A percentile compares a stretch with the other conserved stretches of the same genome.
Conservation (phyloP, 1,140 invertebrate species). For the Euschistus heros region DNA sequence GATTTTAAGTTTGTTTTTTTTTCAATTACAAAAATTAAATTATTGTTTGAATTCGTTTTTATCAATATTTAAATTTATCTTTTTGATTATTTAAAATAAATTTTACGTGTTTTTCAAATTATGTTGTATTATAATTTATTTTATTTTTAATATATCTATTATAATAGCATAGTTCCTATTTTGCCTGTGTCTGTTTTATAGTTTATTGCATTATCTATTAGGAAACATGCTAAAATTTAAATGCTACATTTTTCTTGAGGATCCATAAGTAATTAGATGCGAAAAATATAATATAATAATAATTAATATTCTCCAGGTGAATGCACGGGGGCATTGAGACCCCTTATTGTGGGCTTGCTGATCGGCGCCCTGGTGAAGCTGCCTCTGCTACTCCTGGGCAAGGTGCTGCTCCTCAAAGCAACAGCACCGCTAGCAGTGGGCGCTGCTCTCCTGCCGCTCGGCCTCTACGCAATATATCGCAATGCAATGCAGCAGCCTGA, state of each 20-base stretch:
- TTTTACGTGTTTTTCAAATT: too few relatives aligned
- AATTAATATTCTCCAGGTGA: too few relatives aligned
- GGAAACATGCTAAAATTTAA: background rate
- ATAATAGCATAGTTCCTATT: background rate
- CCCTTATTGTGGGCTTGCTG: background rate
- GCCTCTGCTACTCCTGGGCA: conserved; percentile 15
- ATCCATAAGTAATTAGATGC: too few relatives aligned
- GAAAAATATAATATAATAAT: too few relatives aligned
- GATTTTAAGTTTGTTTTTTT: too few relatives aligned
- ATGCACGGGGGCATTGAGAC: background rate
- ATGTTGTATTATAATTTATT: background rate
- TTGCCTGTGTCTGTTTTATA: background rate
- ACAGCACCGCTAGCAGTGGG: conserved; percentile 14
- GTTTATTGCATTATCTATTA: background rate
- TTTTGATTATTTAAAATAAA: too few relatives aligned
- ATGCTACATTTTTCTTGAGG: background rate
- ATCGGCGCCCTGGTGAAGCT: conserved; percentile 17
- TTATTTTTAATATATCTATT: background rate
- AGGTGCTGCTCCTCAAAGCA: conserved; percentile 18
- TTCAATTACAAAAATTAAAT: too few relatives aligned
- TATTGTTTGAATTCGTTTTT: too few relatives aligned
- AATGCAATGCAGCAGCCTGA: background rate
- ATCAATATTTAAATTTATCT: too few relatives aligned
- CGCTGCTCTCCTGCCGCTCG: conserved; percentile 14
- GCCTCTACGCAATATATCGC: background rate